Evolutionary conservation across 2,888 invertebrate species (phyloP), one percentile per base, ranked within the genome.

Genomic region (Volucella inanis): DNA sequence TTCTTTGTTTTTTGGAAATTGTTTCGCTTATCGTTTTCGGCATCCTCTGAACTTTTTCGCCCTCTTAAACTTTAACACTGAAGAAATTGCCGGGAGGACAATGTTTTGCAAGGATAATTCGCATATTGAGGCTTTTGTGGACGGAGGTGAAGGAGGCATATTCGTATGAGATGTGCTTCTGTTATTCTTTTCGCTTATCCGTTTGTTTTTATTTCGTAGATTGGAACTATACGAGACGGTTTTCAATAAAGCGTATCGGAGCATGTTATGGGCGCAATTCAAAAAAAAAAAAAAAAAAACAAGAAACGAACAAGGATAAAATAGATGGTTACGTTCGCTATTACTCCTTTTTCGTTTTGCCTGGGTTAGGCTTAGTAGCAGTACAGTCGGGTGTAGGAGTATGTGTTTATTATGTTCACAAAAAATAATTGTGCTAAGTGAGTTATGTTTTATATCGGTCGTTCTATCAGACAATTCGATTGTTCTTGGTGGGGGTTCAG

Each of bases 181-280:
- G 10, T 10, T 47, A 18, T 14, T 38, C 4, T 67, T 47, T 10
- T 31, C 41, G 10, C 12, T 70, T 65, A 41, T 41, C 38, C 31
- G 4, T 64, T 47, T 59, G 65, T 61, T 12, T 31, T 52, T 39
- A 45, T 52, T 22, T 31, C 45, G 45, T 10, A 38, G 50, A 31
- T 55, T n/a, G 45, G 43, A 41, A 9, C 39, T 57, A 49, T 54
- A 62, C 15, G 57, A 54, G 67, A 64, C n/a, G 10, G 14, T 65
- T 77, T 72, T 67, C 77, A 82, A 71, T 72, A 54, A 67, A 77
- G 54, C 54, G 45, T 57, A 72, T 68, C 67, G 55, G 59, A 62
- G 47, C 61, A 57, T 77, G 71, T 54, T 55, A 55, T 55, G 71
- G 43, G 72, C 14, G 77, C 50, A 68, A 68, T 77, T 83, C 67